These are phyloP conservation scores for Hipposideros armiger DNA, from an alignment of 2,113 vertebrate genomes.

Conservation along the genomic window DNA sequence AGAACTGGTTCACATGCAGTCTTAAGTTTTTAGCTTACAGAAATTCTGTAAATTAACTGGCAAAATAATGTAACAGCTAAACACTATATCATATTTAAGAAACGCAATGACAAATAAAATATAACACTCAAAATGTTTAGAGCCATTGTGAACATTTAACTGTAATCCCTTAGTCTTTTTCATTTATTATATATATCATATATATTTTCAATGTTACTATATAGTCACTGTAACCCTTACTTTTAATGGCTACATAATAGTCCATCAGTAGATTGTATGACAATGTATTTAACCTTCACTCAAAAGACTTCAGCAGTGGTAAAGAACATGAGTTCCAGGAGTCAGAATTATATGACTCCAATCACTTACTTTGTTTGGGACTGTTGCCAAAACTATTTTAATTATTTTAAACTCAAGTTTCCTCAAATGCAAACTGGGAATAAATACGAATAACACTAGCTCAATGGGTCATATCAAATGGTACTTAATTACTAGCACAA, in stretches of 20 bases:
- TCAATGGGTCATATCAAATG: background rate
- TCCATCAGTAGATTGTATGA: background rate
- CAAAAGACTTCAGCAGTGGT: background rate
- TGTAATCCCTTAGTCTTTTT: background rate
- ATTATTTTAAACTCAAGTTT: conserved; percentile 29
- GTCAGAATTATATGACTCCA: conserved; percentile 36
- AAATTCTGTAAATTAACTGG: conserved; percentile 64
- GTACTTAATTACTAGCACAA: background rate
- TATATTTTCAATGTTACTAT: background rate
- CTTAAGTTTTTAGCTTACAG: conserved; percentile 41
- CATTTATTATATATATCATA: background rate
- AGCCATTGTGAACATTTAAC: conserved; percentile 22
- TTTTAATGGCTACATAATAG: conserved; percentile 15
- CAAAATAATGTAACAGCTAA: background rate
- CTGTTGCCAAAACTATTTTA: conserved; percentile 41
- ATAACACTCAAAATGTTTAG: conserved; percentile 45
- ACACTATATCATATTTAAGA: background rate
- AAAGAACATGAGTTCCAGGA: background rate
- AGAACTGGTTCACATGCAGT: conserved; percentile 50
- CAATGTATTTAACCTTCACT: conserved; percentile 2
- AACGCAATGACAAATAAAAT: conserved; percentile 16
- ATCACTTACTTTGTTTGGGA: conserved; percentile 13
- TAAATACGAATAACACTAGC: background rate
- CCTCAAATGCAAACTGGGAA: conserved; percentile 12
- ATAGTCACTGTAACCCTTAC: background rate